Base-by-base conservation (phyloP, 2,797 vertebrate genomes). In the Neosalanx taihuensis region DNA sequence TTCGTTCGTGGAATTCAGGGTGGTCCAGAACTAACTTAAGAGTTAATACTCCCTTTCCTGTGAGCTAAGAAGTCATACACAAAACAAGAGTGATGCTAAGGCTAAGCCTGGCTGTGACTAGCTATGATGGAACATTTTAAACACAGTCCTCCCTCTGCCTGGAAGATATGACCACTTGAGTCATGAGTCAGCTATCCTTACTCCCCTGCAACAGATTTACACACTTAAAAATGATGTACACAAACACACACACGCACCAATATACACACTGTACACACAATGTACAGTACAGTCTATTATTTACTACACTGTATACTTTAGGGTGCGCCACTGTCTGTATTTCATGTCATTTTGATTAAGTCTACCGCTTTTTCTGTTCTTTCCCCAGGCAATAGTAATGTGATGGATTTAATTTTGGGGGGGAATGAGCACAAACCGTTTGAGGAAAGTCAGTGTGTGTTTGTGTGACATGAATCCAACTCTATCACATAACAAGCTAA, bases 401-500 rank as follows among this genome's bases (percentile, higher is more conserved):
- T 57, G 35, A 72, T 64, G 64, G 71, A 74, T 75, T 76, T 76
- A 10, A 35, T 81, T 70, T 71, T 6, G 15, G 65, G 12, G 65
- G 12, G 70, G 31, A 81, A 56, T 73, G 53, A 53, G 18, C n/a
- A 69, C 75, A 71, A 73, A 75, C 76, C 76, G 37, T 79, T 76
- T 61, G 74, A 57, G 64, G 6, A 71, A 73, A 81, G 65, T 78
- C 70, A 70, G 51, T 78, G 70, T 69, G 59, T 59, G 56, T 77
- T 70, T 85, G 53, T 81, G 76, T 80, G 77, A 81, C 72, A 78
- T 75, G 72, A 82, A 76, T 80, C 76, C 70, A 79, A 87, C 81
- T 84, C 64, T 49, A 58, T 83, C 84, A 80, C 71, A 85, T 79
- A 81, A 83, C 71, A 77, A 76, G 77, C 77, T 83, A 75, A 82